A percentile compares a stretch with the other conserved stretches of the same genome.
Conservation (phyloP, 2,888 invertebrate genomes). For the Geophilus truncorum region DNA sequence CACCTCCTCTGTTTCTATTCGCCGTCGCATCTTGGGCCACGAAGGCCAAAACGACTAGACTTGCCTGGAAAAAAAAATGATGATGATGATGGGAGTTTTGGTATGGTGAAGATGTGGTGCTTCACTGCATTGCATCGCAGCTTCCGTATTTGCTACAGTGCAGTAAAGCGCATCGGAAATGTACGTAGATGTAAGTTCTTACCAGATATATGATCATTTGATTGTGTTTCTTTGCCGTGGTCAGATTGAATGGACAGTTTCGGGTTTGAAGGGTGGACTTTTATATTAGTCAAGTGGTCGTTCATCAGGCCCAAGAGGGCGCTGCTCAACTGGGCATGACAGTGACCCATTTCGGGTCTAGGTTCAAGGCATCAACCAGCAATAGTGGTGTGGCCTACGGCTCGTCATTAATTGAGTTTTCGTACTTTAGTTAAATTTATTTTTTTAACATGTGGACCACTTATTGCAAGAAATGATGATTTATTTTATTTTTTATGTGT, state of each 20-base stretch:
- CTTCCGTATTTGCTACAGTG: neutral
- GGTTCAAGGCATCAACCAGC: neutral
- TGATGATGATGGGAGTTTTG: no score
- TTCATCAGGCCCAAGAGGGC: neutral
- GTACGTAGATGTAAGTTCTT: no score
- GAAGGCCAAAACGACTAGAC: neutral
- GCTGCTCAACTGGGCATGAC: constrained; percentile 13
- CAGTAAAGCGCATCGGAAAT: no score
- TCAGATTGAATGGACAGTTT: neutral
- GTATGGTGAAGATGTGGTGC: neutral
- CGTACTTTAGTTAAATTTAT: neutral
- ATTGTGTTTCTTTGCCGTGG: neutral
- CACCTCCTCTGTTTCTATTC: constrained; percentile 4
- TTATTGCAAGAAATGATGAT: no score
- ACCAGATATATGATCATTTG: neutral
- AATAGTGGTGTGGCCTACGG: neutral
- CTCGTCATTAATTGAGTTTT: neutral
- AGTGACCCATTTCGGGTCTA: neutral
- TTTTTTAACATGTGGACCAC: no score
- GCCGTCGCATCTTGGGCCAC: neutral
- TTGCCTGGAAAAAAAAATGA: neutral
- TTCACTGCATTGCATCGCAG: neutral
- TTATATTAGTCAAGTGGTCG: constrained; percentile 12
- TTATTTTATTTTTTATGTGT: no score
- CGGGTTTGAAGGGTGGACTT: neutral